Base-by-base conservation (phyloP, 2,113 vertebrate genomes). In the Cnemophilus loriae region DNA sequence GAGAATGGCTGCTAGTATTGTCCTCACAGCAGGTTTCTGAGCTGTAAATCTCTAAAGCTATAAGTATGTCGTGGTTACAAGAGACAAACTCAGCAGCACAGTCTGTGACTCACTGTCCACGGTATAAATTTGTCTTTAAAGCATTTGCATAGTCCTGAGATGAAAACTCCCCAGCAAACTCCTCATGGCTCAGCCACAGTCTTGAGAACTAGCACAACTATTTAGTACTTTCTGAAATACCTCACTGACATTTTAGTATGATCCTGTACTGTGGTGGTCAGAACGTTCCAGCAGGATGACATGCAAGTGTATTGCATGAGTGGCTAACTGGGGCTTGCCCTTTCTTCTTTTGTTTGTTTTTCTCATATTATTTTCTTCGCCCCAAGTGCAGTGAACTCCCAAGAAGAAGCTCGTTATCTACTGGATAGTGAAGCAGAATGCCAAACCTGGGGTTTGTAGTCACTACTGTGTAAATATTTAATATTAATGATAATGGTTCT, bases 381-480 rank as follows among this genome's bases (percentile, higher is more conserved):
- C 15, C 35, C 18, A 74, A 89, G 22, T 64, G 35, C 24, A 2
- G 15, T 70, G 68, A 88, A 32, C 28, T 64, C 49, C 28, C 33
- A 35, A 46, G 3, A 80, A 85, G 67, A 82, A 76, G 68, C 35
- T 75, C 52, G 79, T 90, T 65, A 37, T 75, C 56, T 55, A 27
- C 30, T 27, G 42, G 16, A 41, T 10, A 67, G 53, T 52, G 60
- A 88, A 84, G 32, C 4, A 88, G 44, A 83, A 78, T 35, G 46
- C 20, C 67, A 71, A 84, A 60, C 32, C 61, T 73, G 71, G 61
- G 39, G 7, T 16, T 86, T 92, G 76, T 33, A 87, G 79, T 74
- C 76, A 82, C 83, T 75, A 33, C 26, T 35, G 28, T 78, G 46
- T 96, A 96, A 96, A 97, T 97, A 93, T 87, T 96, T 95, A 86